These are phyloP conservation scores for Dromius quadrimaculatus DNA, from an alignment of 2,888 invertebrate species.

Conservation along the genomic window DNA sequence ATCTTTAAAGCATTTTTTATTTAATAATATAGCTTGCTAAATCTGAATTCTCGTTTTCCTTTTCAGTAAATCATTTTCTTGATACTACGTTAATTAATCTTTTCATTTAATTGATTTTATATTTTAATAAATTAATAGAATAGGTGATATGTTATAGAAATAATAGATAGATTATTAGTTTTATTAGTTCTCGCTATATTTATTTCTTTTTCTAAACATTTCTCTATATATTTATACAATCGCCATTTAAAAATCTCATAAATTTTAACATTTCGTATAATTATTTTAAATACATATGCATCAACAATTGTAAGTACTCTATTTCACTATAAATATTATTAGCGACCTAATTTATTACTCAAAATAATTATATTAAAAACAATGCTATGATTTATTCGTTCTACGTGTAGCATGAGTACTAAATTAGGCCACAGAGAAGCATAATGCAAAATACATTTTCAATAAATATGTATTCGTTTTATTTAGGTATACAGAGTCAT, in stretches of 20 bases:
- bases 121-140: too few relatives aligned
- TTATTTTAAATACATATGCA: slow-evolving; percentile 16
- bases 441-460: slow-evolving; percentile 9
- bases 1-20: too few relatives aligned
- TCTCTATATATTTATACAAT: slow-evolving; percentile 10
- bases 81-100: too few relatives aligned
- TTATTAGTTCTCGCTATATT: too few relatives aligned
- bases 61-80: too few relatives aligned
- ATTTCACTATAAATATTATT: background rate
- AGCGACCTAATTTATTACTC: slow-evolving; percentile 18
- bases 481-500: too few relatives aligned
- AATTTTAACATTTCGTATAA: slow-evolving; percentile 17
- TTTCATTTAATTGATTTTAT: too few relatives aligned
- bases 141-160: too few relatives aligned
- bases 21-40: too few relatives aligned
- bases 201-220: slow-evolving; percentile 18
- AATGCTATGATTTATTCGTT: background rate
- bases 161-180: too few relatives aligned
- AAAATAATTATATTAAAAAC: background rate
- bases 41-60: too few relatives aligned
- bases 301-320: slow-evolving; percentile 19
- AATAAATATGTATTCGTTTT: slow-evolving; percentile 9
- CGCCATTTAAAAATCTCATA: slow-evolving; percentile 22
- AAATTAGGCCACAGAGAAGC: slow-evolving; percentile 10
- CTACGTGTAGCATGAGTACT: background rate